phyloP scores from a whole-genome alignment of 2,797 vertebrate genomes.

The Silurus aristotelis region DNA sequence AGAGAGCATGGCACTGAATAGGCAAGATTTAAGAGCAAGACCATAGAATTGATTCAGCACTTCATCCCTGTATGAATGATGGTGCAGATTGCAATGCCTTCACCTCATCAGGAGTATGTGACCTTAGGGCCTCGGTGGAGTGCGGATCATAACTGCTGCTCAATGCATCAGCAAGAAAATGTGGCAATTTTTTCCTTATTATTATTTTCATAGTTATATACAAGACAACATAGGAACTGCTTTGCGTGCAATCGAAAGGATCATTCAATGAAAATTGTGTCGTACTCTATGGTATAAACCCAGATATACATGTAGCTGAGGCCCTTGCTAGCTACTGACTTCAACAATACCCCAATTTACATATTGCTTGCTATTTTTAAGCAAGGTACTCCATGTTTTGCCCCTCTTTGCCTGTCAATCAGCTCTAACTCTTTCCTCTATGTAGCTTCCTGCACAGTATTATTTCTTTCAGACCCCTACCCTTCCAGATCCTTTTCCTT shows the following conservation, averaged over 20 bases:
- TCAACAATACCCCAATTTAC: background rate
- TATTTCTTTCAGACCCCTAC: background rate
- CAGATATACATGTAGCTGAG: background rate
- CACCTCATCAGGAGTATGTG: constrained; percentile 52
- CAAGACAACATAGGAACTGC: background rate
- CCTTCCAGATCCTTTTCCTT: background rate
- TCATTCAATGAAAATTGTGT: background rate
- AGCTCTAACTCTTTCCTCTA: background rate
- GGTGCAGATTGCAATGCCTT: constrained; percentile 61
- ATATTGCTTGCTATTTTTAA: background rate
- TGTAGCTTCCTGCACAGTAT: background rate
- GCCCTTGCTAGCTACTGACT: background rate
- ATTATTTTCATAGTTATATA: background rate
- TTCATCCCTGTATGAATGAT: constrained; percentile 50
- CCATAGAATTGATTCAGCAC: constrained; percentile 66
- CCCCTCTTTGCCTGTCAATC: background rate
- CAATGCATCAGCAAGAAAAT: constrained; percentile 17
- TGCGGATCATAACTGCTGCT: constrained; percentile 20
- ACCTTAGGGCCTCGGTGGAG: constrained; percentile 15
- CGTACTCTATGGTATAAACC: background rate
- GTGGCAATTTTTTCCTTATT: background rate
- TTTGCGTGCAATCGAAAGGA: background rate
- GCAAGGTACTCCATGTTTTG: background rate
- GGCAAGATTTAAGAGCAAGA: constrained; percentile 65
- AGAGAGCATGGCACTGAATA: constrained; percentile 61